Conservation (phyloP, 2,888 invertebrate genomes). For the Abrostola triplasia region DNA sequence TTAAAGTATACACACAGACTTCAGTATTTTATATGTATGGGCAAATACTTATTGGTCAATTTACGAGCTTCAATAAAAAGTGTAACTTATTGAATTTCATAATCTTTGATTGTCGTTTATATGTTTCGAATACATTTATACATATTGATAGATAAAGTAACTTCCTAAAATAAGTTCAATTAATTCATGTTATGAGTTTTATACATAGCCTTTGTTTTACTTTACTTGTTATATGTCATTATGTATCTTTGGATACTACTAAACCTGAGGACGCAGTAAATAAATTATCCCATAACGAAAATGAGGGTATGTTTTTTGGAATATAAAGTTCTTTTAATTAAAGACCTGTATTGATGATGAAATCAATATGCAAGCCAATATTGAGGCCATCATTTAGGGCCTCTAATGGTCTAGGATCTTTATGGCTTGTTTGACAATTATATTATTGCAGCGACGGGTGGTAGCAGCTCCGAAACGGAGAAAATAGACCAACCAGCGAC, state of each 20-base stretch:
- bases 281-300: too few relatives aligned
- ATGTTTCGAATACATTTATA: neutral
- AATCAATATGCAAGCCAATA: too few relatives aligned
- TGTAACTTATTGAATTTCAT: slow-evolving; percentile 26
- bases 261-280: too few relatives aligned
- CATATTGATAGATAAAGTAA: neutral
- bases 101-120: neutral
- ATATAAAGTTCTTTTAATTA: too few relatives aligned
- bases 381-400: too few relatives aligned
- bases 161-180: neutral
- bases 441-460: neutral
- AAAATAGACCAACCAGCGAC: slow-evolving; percentile 2
- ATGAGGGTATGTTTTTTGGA: too few relatives aligned
- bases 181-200: slow-evolving; percentile 17
- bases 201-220: slow-evolving; percentile 12
- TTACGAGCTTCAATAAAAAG: slow-evolving; percentile 38
- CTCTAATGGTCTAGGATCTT: too few relatives aligned
- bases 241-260: slow-evolving; percentile 10
- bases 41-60: slow-evolving; percentile 6
- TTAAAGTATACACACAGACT: neutral
- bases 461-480: neutral
- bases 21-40: neutral
- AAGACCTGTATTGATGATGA: too few relatives aligned
- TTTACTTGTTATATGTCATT: slow-evolving; percentile 6
- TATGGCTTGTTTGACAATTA: too few relatives aligned